Evolutionary conservation across 1,140 invertebrate species (phyloP).

Genomic region (Drosophila miranda): DNA sequence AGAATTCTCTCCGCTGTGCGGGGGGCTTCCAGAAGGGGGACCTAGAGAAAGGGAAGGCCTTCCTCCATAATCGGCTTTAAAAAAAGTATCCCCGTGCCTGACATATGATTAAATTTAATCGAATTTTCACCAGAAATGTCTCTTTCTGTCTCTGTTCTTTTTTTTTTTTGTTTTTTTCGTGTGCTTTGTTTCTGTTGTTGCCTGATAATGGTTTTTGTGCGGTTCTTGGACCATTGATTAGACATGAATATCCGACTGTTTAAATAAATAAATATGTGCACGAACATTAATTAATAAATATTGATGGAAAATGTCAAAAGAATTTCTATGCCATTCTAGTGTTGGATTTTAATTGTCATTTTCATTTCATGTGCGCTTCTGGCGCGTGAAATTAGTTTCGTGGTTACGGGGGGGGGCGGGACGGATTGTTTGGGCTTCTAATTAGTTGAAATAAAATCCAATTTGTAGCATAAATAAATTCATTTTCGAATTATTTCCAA

Average conservation of each 20-base stretch:
- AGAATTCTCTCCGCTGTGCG: neutral
- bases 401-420: constrained; percentile 4
- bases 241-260: constrained; percentile 44
- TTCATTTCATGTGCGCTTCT: constrained; percentile 12
- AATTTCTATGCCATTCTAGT: constrained; percentile 36
- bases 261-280: constrained; percentile 10
- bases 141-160: constrained; percentile 7
- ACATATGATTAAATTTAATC: constrained; percentile 62
- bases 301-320: constrained; percentile 20
- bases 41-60: constrained; percentile 1
- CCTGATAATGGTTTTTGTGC: constrained; percentile 11
- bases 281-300: constrained; percentile 25
- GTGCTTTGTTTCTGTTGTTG: constrained; percentile 2
- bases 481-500: constrained; percentile 35
- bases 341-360: neutral
- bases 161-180: constrained; percentile 13
- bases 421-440: constrained; percentile 35
- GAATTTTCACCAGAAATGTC: constrained; percentile 58
- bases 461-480: constrained; percentile 48
- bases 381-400: constrained; percentile 62
- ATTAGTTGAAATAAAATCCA: constrained; percentile 62
- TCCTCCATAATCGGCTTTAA: constrained; percentile 66
- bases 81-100: constrained; percentile 47
- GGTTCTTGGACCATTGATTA: constrained; percentile 41
- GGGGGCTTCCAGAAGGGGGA: neutral